Evolutionary conservation across 2,113 vertebrate species (phyloP).

Genomic region (Piprites chloris): DNA sequence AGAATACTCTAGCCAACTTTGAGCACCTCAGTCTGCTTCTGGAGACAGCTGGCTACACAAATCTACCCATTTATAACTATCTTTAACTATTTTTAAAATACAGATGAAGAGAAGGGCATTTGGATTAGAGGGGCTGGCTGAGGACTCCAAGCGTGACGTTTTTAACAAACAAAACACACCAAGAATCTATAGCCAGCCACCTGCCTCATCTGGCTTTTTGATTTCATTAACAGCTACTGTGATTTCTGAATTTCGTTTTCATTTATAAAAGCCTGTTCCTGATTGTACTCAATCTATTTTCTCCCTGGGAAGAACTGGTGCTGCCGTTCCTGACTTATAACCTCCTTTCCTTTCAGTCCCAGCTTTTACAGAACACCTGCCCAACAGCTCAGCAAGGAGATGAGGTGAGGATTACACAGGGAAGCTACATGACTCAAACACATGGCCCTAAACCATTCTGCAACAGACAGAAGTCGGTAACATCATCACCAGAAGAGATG

Average conservation of each 20-base stretch:
- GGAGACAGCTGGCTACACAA: neutral
- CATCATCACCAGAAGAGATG: neutral
- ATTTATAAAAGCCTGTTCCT: neutral
- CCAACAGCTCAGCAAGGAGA: neutral
- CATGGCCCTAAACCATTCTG: neutral
- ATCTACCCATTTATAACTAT: neutral
- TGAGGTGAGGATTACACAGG: neutral
- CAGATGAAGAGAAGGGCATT: neutral
- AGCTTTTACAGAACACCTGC: neutral
- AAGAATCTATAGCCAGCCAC: neutral
- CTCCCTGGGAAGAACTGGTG: neutral
- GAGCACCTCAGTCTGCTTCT: neutral
- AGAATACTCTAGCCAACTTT: neutral
- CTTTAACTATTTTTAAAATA: neutral
- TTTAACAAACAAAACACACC: neutral
- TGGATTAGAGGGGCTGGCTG: neutral
- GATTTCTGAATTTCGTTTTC: neutral
- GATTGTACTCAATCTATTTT: neutral
- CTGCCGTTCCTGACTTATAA: neutral
- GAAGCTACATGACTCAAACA: neutral
- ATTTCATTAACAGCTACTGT: neutral
- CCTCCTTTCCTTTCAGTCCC: neutral
- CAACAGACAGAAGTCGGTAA: neutral
- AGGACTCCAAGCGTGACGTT: neutral
- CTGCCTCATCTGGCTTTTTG: neutral